Percentiles rank a stretch among this genome's conserved stretches.
These are phyloP conservation scores for Leptopilina boulardi DNA, from an alignment of 1,140 invertebrate genomes.

Conservation along the genomic window DNA sequence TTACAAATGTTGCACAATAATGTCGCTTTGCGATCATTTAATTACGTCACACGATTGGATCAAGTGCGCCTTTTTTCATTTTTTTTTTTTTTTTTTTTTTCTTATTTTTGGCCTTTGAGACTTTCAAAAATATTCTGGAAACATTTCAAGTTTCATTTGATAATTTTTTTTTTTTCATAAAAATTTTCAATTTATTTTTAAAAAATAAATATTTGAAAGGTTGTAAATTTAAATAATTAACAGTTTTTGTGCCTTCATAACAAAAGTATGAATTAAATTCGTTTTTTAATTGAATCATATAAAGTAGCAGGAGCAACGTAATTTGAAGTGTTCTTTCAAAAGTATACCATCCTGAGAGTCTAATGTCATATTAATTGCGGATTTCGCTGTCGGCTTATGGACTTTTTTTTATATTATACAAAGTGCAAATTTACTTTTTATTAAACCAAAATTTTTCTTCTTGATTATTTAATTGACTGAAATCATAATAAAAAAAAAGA, in stretches of 20 bases:
- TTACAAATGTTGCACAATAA: constrained; percentile 22
- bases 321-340: constrained; percentile 18
- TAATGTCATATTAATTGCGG: constrained; percentile 71
- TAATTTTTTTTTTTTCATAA: too few species aligned
- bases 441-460: neutral
- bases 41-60: constrained; percentile 16
- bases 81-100: neutral
- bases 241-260: neutral
- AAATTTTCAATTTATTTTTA: too few species aligned
- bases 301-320: constrained; percentile 34
- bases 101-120: neutral
- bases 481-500: neutral
- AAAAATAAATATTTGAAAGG: too few species aligned
- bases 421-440: neutral
- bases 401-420: too few species aligned
- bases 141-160: neutral
- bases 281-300: constrained; percentile 8
- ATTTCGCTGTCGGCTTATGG: constrained; percentile 56
- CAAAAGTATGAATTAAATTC: neutral
- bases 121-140: constrained; percentile 15
- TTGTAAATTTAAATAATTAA: too few species aligned
- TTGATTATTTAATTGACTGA: neutral
- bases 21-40: constrained; percentile 14
- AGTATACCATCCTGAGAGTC: constrained; percentile 35
- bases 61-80: neutral